phyloP scores from a whole-genome alignment of 2,888 invertebrate genomes.

The Clanis bilineata region DNA sequence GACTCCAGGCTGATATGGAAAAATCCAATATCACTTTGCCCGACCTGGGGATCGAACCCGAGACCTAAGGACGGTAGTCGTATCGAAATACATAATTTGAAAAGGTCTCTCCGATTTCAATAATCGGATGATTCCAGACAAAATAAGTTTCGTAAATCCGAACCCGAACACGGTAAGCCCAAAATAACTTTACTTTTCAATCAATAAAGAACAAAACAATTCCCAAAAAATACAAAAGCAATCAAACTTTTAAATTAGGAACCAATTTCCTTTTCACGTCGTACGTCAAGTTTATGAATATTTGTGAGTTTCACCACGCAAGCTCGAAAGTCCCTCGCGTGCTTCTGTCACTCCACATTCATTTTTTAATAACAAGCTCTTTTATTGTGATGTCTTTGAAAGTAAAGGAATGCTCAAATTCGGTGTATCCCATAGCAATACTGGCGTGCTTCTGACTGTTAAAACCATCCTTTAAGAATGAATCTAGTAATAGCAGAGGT shows the following conservation, averaged over 20 bases:
- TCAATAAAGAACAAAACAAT: background rate
- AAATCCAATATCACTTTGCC: too few species aligned
- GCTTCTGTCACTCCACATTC: conserved; percentile 1
- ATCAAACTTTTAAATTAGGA: conserved; percentile 9
- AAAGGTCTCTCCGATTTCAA: background rate
- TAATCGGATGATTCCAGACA: background rate
- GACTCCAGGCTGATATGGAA: too few species aligned
- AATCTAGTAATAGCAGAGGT: too few species aligned
- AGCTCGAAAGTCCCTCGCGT: background rate
- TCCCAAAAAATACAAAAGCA: background rate
- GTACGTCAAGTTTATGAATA: conserved; percentile 5
- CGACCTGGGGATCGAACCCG: too few species aligned
- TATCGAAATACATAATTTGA: too few species aligned
- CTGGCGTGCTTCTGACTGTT: background rate
- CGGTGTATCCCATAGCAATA: background rate
- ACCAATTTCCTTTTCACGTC: conserved; percentile 10
- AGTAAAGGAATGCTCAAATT: background rate
- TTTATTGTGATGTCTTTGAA: background rate
- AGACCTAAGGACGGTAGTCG: too few species aligned
- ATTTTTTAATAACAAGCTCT: conserved; percentile 6
- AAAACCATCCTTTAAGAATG: too few species aligned
- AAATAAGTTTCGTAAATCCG: background rate
- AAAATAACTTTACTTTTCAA: background rate
- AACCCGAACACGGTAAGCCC: background rate
- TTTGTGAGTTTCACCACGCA: background rate